A percentile compares a stretch with the other conserved stretches of the same genome.
These are phyloP conservation scores for Drosophila orosa DNA, from an alignment of 1,140 invertebrate species.

Conservation along the genomic window DNA sequence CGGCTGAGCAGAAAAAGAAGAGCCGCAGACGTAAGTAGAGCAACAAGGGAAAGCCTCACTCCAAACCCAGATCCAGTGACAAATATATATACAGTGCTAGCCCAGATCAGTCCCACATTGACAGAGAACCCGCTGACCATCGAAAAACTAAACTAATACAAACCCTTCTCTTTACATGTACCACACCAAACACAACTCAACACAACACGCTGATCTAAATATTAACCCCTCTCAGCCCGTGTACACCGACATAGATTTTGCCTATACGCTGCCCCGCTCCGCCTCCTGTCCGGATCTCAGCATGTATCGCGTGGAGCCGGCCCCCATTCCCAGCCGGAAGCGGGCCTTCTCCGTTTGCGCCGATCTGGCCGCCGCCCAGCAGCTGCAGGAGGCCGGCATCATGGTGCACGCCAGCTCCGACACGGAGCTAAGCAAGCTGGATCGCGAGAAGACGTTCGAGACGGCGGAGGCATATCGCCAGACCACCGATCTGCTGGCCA, in stretches of 20 bases:
- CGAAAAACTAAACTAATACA: constrained; percentile 11
- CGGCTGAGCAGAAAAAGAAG: constrained; percentile 57
- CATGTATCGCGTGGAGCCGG: constrained; percentile 85
- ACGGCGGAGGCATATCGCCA: constrained; percentile 87
- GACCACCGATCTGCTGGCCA: constrained; percentile 89
- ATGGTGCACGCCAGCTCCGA: constrained; percentile 87
- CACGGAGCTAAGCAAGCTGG: constrained; percentile 90
- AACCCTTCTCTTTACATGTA: constrained; percentile 63
- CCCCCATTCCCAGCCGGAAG: constrained; percentile 85
- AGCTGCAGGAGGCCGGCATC: constrained; percentile 1
- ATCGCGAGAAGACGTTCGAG: constrained; percentile 90
- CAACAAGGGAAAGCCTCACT: not conserved
- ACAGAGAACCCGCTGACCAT: not conserved
- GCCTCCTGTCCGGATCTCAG: constrained; percentile 87
- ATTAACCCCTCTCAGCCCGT: constrained; percentile 70
- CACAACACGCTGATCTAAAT: constrained; percentile 1
- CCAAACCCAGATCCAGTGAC: not conserved
- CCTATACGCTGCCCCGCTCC: constrained; percentile 78
- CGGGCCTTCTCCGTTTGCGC: constrained; percentile 87
- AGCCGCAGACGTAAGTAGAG: constrained; percentile 61
- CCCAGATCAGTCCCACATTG: constrained; percentile 6
- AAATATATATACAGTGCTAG: constrained; percentile 24
- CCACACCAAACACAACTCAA: constrained; percentile 44
- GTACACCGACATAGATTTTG: constrained; percentile 72
- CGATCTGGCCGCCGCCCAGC: constrained; percentile 52